phyloP scores from a whole-genome alignment of 2,888 invertebrate genomes.

The Callyntrura guangdongensis region DNA sequence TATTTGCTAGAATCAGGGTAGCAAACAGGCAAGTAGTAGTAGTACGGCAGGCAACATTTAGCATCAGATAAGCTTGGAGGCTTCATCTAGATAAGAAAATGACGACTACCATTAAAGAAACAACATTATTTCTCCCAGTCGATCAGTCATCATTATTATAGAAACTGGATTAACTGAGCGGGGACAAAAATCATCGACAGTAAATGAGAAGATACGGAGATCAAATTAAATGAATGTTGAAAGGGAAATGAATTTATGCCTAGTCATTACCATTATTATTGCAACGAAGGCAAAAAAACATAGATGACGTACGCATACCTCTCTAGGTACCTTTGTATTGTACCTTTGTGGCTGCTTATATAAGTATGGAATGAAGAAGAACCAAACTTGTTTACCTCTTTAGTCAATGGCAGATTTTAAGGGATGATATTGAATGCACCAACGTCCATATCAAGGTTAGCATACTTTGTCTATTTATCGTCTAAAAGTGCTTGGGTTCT shows the following conservation, averaged over 20 bases:
- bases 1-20: conserved; percentile 14
- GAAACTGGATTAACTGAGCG: conserved; percentile 68
- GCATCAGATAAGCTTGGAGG: neutral
- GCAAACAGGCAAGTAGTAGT: neutral
- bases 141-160: conserved; percentile 70
- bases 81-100: conserved; percentile 50
- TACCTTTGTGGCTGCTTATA: neutral
- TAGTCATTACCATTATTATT: conserved; percentile 49
- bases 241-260: conserved; percentile 69
- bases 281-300: conserved; percentile 16
- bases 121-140: conserved; percentile 33
- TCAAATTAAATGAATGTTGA: conserved; percentile 61
- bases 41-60: neutral
- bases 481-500: too few relatives aligned
- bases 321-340: neutral
- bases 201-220: conserved; percentile 49
- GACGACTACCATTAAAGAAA: conserved; percentile 19
- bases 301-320: neutral
- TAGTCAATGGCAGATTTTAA: conserved; percentile 61
- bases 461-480: neutral
- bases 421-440: conserved; percentile 19
- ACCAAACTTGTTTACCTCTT: conserved; percentile 61
- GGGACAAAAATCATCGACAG: conserved; percentile 59
- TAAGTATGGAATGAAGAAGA: conserved; percentile 45
- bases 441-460: neutral